Base-by-base conservation (phyloP, 2,113 vertebrate genomes). In the Copsychus sechellarum region DNA sequence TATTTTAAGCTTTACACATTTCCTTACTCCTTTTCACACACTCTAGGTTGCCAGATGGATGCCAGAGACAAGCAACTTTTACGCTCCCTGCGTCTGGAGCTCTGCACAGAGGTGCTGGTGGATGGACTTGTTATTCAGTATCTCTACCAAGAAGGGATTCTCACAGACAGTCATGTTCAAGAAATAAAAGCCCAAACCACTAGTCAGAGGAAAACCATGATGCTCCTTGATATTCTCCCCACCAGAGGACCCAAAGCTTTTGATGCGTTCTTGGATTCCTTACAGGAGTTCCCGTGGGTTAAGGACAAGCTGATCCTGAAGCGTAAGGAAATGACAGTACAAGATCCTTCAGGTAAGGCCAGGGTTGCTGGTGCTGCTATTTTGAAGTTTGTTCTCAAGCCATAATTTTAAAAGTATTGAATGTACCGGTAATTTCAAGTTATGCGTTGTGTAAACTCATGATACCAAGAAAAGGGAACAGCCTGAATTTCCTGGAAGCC, bases 231-330 rank as follows among this genome's bases (percentile, higher is more conserved):
- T 84, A 94, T 99, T 57, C 98, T 99, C 6, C 99, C 99, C 31
- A 97, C 76, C 79, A 98, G 99, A 71, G 99, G 99, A 17, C 98
- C 99, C 13, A 98, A 94, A 40, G 99, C 99, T 12, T 99, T 99
- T 77, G 76, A 92, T 24, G 57, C 43, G 0, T 99, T 99, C 95
- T 93, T 99, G 45, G 97, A 97, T 54, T 98, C 99, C 23, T 96
- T 99, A 62, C 97, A 98, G 74, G 99, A 99, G 53, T 99, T 98
- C 81, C 97, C 98, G 1, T 99, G 99, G 99, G 97, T 99, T 40
- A 97, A 97, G 90, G 98, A 98, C 20, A 96, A 95, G 33, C 94
- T 99, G 94, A 94, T 97, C 91, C 93, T 94, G 64, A 97, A 97
- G 23, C 97, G 98, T 54, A 95, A 97, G 77, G 97, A 98, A 95